These are phyloP conservation scores for Hylaeus anthracinus DNA, from an alignment of 1,140 invertebrate genomes.

Conservation along the genomic window DNA sequence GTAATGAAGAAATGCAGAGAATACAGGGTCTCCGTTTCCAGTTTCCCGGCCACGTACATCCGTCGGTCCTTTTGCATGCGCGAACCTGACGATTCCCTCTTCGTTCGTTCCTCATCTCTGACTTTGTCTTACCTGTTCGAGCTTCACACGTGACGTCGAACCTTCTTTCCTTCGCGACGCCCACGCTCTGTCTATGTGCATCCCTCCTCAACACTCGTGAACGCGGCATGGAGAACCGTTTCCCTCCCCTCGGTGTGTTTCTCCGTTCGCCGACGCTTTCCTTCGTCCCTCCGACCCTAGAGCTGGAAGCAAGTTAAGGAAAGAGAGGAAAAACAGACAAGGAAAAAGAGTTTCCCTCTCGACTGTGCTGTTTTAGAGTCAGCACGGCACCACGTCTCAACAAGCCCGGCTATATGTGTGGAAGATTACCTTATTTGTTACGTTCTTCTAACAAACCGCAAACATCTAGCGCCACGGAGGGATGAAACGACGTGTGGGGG, in stretches of 20 bases:
- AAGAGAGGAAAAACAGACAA: constrained; percentile 27
- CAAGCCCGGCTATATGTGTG: constrained; percentile 73
- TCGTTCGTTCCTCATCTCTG: constrained; percentile 3
- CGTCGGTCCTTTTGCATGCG: constrained; percentile 51
- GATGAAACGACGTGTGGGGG: constrained; percentile 31
- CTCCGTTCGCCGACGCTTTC: constrained; percentile 6
- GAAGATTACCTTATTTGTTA: constrained; percentile 79
- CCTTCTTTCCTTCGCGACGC: constrained; percentile 1
- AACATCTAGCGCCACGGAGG: constrained; percentile 53
- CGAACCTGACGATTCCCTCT: constrained; percentile 45
- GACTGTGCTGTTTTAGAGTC: constrained; percentile 71
- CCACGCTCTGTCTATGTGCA: neutral
- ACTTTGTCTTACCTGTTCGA: neutral
- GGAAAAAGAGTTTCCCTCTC: constrained; percentile 30
- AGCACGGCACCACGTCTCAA: constrained; percentile 67
- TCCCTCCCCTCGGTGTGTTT: neutral
- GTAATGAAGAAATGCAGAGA: constrained; percentile 70
- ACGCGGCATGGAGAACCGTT: neutral
- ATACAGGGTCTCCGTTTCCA: constrained; percentile 47
- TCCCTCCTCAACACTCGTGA: neutral
- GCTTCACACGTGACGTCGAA: neutral
- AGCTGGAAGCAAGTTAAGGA: neutral
- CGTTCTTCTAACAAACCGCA: constrained; percentile 76
- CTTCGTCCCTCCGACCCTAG: neutral
- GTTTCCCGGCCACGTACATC: constrained; percentile 64